These are phyloP conservation scores for Alfaro cultratus DNA, from an alignment of 2,797 vertebrate genomes.

Conservation along the genomic window DNA sequence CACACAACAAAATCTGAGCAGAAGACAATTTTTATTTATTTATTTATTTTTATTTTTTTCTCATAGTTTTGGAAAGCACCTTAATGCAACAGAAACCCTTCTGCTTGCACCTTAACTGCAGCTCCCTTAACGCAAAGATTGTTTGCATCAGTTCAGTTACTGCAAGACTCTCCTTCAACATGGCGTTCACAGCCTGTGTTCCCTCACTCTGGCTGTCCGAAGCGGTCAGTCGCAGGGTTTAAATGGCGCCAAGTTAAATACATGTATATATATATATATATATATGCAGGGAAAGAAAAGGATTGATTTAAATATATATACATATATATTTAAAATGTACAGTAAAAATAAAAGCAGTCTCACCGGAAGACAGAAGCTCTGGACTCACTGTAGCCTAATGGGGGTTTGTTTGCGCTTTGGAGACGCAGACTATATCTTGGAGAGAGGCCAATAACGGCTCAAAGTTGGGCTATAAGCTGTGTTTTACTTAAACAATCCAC, in stretches of 20 bases:
- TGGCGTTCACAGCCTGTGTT: slow-evolving; percentile 72
- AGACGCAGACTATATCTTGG: slow-evolving; percentile 60
- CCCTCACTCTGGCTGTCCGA: slow-evolving; percentile 68
- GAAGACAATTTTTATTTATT: slow-evolving; percentile 14
- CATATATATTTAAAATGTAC: slow-evolving; percentile 4
- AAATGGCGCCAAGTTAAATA: slow-evolving; percentile 20
- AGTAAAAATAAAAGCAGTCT: slow-evolving; percentile 58
- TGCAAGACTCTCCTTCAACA: slow-evolving; percentile 70
- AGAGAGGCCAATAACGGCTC: slow-evolving; percentile 59
- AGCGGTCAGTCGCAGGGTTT: slow-evolving; percentile 44
- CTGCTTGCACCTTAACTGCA: background rate
- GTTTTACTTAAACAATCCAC: slow-evolving; percentile 62
- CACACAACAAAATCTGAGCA: slow-evolving; percentile 49
- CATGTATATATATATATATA: too few relatives aligned
- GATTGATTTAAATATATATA: background rate
- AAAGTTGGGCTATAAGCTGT: slow-evolving; percentile 63
- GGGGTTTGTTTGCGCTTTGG: slow-evolving; percentile 44
- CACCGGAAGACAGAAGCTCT: slow-evolving; percentile 72
- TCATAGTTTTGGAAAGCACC: background rate
- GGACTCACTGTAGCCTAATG: slow-evolving; percentile 54
- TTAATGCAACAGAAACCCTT: slow-evolving; percentile 16
- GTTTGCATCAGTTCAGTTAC: slow-evolving; percentile 35
- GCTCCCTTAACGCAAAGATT: slow-evolving; percentile 8
- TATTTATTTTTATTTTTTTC: background rate
- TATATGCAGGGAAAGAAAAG: slow-evolving; percentile 32